These are phyloP conservation scores for Apodemus speciosus DNA, from an alignment of 2,113 vertebrate genomes.

Conservation along the genomic window DNA sequence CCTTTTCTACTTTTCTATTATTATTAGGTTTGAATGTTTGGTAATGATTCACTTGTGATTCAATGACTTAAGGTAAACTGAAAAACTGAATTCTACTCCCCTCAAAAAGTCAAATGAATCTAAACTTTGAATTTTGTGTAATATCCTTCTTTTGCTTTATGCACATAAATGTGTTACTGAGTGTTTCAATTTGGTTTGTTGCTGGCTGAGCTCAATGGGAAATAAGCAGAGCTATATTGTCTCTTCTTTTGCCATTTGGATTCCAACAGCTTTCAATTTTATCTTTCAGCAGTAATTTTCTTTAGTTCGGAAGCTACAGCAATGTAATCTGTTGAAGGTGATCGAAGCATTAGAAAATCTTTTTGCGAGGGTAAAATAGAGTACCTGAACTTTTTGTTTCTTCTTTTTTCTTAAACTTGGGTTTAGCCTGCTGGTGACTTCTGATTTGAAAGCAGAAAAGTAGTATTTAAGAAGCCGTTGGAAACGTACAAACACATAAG, in stretches of 20 bases:
- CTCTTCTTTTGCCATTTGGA: slow-evolving; percentile 51
- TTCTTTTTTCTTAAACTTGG: not conserved
- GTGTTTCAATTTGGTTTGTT: slow-evolving; percentile 60
- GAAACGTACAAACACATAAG: slow-evolving; percentile 15
- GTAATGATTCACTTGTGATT: slow-evolving; percentile 34
- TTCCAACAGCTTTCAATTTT: slow-evolving; percentile 73
- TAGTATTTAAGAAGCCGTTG: not conserved
- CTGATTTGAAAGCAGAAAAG: slow-evolving; percentile 42
- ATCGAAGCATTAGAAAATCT: slow-evolving; percentile 30
- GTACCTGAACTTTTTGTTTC: slow-evolving; percentile 13
- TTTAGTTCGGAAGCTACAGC: slow-evolving; percentile 44
- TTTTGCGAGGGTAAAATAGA: not conserved
- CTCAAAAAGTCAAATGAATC: not conserved
- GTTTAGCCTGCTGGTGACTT: not conserved
- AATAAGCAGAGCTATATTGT: slow-evolving; percentile 55
- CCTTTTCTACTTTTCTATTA: not conserved
- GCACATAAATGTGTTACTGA: slow-evolving; percentile 57
- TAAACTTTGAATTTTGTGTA: slow-evolving; percentile 48
- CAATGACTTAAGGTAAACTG: not conserved
- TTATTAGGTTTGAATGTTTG: slow-evolving; percentile 8
- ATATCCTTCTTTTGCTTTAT: slow-evolving; percentile 55
- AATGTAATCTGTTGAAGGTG: slow-evolving; percentile 30
- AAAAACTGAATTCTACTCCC: not conserved
- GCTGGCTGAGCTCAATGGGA: slow-evolving; percentile 54
- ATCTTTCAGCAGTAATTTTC: slow-evolving; percentile 64